Evolutionary conservation across 2,888 invertebrate species (phyloP).

Genomic region (Helleia helle): DNA sequence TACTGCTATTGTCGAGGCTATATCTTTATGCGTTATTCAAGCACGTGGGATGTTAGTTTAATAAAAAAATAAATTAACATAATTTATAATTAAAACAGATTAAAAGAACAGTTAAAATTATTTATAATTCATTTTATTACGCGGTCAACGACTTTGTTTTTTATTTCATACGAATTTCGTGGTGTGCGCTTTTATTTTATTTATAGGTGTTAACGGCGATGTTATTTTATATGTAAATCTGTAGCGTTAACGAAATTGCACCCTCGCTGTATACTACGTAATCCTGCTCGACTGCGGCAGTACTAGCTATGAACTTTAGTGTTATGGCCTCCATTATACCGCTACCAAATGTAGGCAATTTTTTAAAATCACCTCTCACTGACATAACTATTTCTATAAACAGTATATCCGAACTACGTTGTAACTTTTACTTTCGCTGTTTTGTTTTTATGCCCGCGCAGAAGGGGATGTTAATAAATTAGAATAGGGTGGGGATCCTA

Average conservation of each 20-base stretch:
- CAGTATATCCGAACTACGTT: slow-evolving; percentile 53
- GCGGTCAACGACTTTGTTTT: background rate
- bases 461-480: too few species aligned
- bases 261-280: slow-evolving; percentile 47
- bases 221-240: slow-evolving; percentile 44
- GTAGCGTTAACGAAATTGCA: slow-evolving; percentile 55
- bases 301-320: slow-evolving; percentile 67
- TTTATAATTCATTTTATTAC: background rate
- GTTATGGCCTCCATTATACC: slow-evolving; percentile 63
- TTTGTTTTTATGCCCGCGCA: slow-evolving; percentile 17
- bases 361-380: slow-evolving; percentile 58
- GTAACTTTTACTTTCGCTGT: slow-evolving; percentile 59
- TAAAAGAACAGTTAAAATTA: background rate
- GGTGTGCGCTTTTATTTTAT: slow-evolving; percentile 3
- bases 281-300: slow-evolving; percentile 53
- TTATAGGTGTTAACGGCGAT: slow-evolving; percentile 20
- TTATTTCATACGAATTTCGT: background rate
- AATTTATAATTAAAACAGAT: background rate
- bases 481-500: too few species aligned
- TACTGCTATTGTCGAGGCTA: too few species aligned
- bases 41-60: background rate
- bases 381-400: slow-evolving; percentile 67
- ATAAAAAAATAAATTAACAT: background rate
- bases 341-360: slow-evolving; percentile 61
- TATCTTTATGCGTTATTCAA: background rate